Percentiles rank a stretch among this genome's conserved stretches.
phyloP scores from a whole-genome alignment of 2,888 invertebrate genomes.

The Ophioninae sp. region DNA sequence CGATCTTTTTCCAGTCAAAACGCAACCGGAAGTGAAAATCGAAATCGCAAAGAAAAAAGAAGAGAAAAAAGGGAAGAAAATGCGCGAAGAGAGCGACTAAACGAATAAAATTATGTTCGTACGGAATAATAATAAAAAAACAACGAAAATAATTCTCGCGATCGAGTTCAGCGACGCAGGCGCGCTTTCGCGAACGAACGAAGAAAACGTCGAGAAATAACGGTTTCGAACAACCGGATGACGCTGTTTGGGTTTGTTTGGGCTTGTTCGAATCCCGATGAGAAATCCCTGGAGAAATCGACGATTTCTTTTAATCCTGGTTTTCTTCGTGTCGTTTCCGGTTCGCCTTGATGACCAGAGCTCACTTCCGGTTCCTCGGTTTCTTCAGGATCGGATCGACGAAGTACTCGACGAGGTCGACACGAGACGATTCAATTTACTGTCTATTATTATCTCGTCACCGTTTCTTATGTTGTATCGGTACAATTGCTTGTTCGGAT shows the following conservation, averaged over 20 bases:
- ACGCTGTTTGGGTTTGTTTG: neutral
- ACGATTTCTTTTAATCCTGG: neutral
- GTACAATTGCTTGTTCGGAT: conserved; percentile 93
- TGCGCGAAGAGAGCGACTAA: conserved; percentile 37
- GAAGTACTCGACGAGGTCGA: conserved; percentile 75
- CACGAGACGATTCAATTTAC: conserved; percentile 85
- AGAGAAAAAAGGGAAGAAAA: conserved; percentile 9
- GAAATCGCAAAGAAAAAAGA: neutral
- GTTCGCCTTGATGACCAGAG: too few relatives aligned
- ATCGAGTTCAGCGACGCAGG: neutral
- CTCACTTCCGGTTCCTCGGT: conserved; percentile 12
- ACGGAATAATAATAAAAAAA: too few relatives aligned
- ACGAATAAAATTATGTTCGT: conserved; percentile 49
- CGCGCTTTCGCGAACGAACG: neutral
- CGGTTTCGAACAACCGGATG: neutral
- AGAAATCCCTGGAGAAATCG: neutral
- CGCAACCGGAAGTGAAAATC: neutral
- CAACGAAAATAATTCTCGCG: too few relatives aligned
- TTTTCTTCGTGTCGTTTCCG: neutral
- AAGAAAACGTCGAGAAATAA: neutral
- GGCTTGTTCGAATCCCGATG: neutral
- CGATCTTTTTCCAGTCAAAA: too few relatives aligned
- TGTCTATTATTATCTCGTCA: conserved; percentile 95
- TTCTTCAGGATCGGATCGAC: conserved; percentile 78
- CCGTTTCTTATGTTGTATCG: conserved; percentile 95